Conservation (phyloP, 2,113 vertebrate species). For the Solenodon paradoxus region DNA sequence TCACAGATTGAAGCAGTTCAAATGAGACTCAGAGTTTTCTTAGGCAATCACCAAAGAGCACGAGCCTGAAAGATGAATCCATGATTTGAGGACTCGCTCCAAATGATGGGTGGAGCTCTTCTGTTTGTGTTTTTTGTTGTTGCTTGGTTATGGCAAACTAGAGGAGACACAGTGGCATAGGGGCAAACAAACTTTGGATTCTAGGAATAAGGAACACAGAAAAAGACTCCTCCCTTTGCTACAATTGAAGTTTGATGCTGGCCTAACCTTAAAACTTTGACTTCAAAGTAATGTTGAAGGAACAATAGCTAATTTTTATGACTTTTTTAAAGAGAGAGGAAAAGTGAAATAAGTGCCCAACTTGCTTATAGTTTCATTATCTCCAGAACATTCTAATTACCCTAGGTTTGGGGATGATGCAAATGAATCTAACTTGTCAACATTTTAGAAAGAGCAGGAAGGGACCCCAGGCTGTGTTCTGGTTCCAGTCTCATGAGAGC, state of each 20-base stretch:
- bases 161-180: background rate
- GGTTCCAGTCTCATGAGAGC: background rate
- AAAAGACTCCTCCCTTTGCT: background rate
- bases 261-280: background rate
- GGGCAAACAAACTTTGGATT: background rate
- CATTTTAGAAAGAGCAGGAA: background rate
- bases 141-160: background rate
- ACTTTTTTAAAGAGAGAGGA: background rate
- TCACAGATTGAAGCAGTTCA: background rate
- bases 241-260: background rate
- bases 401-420: background rate
- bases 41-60: background rate
- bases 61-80: background rate
- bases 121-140: background rate
- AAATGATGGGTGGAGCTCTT: background rate
- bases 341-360: background rate
- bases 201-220: slow-evolving; percentile 24
- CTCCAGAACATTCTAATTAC: slow-evolving; percentile 10
- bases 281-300: background rate
- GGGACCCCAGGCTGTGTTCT: background rate
- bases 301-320: background rate
- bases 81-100: background rate
- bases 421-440: background rate
- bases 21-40: background rate
- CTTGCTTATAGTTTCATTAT: background rate